A percentile compares a stretch with the other conserved stretches of the same genome.
phyloP scores from a whole-genome alignment of 2,797 vertebrate species.

The Brotula barbata region DNA sequence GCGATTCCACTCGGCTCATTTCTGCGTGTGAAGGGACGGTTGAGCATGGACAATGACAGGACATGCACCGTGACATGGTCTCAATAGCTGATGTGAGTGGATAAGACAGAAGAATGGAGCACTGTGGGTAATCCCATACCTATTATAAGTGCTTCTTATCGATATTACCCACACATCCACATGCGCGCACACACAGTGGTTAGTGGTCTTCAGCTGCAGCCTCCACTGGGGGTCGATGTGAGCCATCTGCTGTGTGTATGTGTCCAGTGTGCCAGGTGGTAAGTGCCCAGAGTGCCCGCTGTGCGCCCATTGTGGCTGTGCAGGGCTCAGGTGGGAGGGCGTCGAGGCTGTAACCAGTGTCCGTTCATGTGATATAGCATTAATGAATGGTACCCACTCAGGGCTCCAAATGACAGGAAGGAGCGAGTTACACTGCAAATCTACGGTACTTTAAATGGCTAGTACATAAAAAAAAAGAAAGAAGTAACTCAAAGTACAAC shows the following conservation, averaged over 20 bases:
- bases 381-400: slow-evolving; percentile 23
- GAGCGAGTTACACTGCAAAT: too few species aligned
- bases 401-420: too few species aligned
- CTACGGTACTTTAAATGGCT: too few species aligned
- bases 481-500: too few species aligned
- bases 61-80: slow-evolving; percentile 35
- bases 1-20: slow-evolving; percentile 28
- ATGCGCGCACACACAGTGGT: slow-evolving; percentile 25
- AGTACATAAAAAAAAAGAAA: too few species aligned
- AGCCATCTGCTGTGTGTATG: slow-evolving; percentile 66
- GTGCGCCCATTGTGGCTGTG: slow-evolving; percentile 60
- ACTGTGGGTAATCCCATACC: slow-evolving; percentile 57
- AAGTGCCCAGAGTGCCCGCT: slow-evolving; percentile 38
- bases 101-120: slow-evolving; percentile 43
- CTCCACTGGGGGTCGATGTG: slow-evolving; percentile 41
- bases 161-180: slow-evolving; percentile 27
- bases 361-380: slow-evolving; percentile 50
- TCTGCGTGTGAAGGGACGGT: slow-evolving; percentile 52
- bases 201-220: slow-evolving; percentile 63
- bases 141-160: slow-evolving; percentile 44
- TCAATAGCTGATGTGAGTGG: slow-evolving; percentile 47
- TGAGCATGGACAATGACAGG: slow-evolving; percentile 54
- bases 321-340: slow-evolving; percentile 66
- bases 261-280: slow-evolving; percentile 65
- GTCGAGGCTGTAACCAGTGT: slow-evolving; percentile 11